Evolutionary conservation across 2,113 vertebrate genomes (phyloP), one percentile per base, ranked within the genome.

Genomic region (Hippolais icterina): DNA sequence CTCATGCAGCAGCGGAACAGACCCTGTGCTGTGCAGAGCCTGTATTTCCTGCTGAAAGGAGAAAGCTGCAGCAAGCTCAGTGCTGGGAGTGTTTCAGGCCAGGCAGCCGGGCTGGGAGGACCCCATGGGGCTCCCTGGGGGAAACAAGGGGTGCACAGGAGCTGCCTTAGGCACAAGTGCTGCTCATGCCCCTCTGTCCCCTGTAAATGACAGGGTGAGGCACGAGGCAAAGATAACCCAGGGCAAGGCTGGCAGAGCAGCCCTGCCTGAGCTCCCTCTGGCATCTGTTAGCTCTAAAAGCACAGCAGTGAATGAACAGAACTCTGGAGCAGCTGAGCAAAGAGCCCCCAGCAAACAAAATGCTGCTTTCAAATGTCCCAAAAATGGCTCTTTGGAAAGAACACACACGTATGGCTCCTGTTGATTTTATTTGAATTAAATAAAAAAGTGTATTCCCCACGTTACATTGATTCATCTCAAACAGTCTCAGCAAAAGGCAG

Each of bases 391-490:
- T 82, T 33, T 37, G 35, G 20, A 93, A 93, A 85, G 89, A 96
- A 87, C n/a, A 53, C 24, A 50, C 60, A 12, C 15, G 11, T 61
- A 78, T 2, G 21, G 71, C 66, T 97, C 65, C 77, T 31, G 54
- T 44, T 97, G 95, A 95, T 97, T 98, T 97, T 91, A 97, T 94
- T 98, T 91, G 83, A 81, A 94, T 96, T 95, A 97, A 96, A 97
- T 97, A 93, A 94, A 97, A 93, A 66, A 79, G 75, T 81, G 89
- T 96, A 89, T 95, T 97, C 97, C 79, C 81, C 69, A 27, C 29
- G 22, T 83, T 35, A 94, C 63, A 93, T 78, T 92, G 90, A 97
- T 93, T 49, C 41, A 93, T 96, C 89, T 94, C 92, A 97, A 84
- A 78, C 87, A 96, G 91, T 96, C 94, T 75, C 72, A 91, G 90